Evolutionary conservation across 2,797 vertebrate genomes (phyloP).

Genomic region (Ctenosaura bakeri): DNA sequence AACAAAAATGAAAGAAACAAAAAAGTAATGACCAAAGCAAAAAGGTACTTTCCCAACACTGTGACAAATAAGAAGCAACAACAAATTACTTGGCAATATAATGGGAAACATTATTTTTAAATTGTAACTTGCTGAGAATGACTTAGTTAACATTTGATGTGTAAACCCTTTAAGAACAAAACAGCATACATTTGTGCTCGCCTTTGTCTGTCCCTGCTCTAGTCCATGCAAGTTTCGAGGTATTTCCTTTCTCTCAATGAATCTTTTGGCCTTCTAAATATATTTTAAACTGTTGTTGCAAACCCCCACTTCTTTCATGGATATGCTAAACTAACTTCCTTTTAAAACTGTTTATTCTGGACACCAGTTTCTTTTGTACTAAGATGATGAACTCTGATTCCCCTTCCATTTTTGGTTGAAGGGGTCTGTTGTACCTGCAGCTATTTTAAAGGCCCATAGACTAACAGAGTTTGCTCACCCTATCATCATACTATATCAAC

Average conservation of each 20-base stretch:
- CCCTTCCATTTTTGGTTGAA: neutral
- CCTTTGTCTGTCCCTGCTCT: too few species aligned
- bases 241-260: neutral
- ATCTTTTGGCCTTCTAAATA: slow-evolving; percentile 2
- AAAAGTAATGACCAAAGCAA: too few species aligned
- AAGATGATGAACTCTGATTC: neutral
- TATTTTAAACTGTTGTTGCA: slow-evolving; percentile 25
- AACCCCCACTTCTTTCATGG: slow-evolving; percentile 31
- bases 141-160: neutral
- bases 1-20: too few species aligned
- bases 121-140: too few species aligned
- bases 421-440: neutral
- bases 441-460: neutral
- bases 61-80: too few species aligned
- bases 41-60: too few species aligned
- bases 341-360: neutral
- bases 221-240: too few species aligned
- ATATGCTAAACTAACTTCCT: neutral
- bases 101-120: too few species aligned
- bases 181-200: neutral
- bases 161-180: neutral
- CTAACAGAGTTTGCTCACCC: too few species aligned
- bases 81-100: too few species aligned
- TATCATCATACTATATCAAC: neutral
- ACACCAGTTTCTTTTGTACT: neutral